A percentile compares a stretch with the other conserved stretches of the same genome.
These are phyloP conservation scores for Cydia strobilella DNA, from an alignment of 1,140 invertebrate species.

Conservation along the genomic window DNA sequence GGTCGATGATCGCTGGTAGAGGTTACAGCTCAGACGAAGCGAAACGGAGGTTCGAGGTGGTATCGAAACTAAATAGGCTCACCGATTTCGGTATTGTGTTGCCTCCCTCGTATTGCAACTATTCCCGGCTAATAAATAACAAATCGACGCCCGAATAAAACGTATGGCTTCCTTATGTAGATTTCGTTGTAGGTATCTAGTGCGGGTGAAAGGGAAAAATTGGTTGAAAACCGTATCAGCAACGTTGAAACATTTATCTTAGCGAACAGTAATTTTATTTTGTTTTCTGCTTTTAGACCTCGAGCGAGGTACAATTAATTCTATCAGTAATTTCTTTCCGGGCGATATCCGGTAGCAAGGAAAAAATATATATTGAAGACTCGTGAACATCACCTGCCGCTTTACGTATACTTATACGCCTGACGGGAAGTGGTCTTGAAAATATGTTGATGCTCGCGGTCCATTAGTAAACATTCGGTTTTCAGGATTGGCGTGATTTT, in stretches of 20 bases:
- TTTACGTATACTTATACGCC: too few species aligned
- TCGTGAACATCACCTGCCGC: too few species aligned
- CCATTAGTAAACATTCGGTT: too few species aligned
- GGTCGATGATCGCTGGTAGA: slow-evolving; percentile 51
- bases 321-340: too few species aligned
- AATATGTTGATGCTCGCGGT: too few species aligned
- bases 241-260: slow-evolving; percentile 24
- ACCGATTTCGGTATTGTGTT: slow-evolving; percentile 69
- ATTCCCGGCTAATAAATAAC: slow-evolving; percentile 78
- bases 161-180: slow-evolving; percentile 69
- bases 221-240: slow-evolving; percentile 44
- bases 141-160: slow-evolving; percentile 77
- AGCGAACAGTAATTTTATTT: slow-evolving; percentile 4
- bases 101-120: slow-evolving; percentile 71
- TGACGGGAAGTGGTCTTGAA: too few species aligned
- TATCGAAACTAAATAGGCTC: slow-evolving; percentile 69
- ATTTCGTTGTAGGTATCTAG: slow-evolving; percentile 51
- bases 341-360: too few species aligned
- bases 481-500: too few species aligned
- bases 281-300: neutral
- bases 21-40: slow-evolving; percentile 49
- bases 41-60: slow-evolving; percentile 61
- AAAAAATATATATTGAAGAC: too few species aligned
- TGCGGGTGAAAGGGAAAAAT: slow-evolving; percentile 53
- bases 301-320: too few species aligned